phyloP scores from a whole-genome alignment of 2,797 vertebrate genomes.

The Melanotaenia pygmaea region DNA sequence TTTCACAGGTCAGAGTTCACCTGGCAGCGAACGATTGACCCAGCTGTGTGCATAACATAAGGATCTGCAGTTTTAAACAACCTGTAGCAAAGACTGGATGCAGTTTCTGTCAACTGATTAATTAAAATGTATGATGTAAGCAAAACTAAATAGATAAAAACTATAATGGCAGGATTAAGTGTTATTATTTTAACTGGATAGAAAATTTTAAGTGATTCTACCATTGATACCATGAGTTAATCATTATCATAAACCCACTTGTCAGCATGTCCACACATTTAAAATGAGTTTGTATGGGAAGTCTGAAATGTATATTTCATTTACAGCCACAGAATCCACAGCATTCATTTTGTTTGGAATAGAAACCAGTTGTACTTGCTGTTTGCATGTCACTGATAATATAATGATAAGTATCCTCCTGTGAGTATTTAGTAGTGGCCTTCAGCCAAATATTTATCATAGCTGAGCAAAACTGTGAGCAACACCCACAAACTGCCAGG shows the following conservation, averaged over 20 bases:
- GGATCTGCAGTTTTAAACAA: slow-evolving; percentile 8
- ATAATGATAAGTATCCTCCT: not conserved
- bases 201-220: not conserved
- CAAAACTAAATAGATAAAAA: slow-evolving; percentile 40
- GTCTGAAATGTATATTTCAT: not conserved
- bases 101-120: slow-evolving; percentile 34
- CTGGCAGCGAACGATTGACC: slow-evolving; percentile 56
- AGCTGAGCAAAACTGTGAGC: slow-evolving; percentile 15
- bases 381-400: not conserved
- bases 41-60: not conserved
- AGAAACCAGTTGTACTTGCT: not conserved
- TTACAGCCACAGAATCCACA: not conserved
- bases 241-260: not conserved
- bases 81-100: not conserved
- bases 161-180: slow-evolving; percentile 27
- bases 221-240: not conserved
- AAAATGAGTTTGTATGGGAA: not conserved
- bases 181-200: slow-evolving; percentile 28
- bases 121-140: slow-evolving; percentile 49
- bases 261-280: not conserved
- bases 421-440: not conserved
- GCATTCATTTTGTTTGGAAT: not conserved
- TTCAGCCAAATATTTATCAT: slow-evolving; percentile 3
- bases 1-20: slow-evolving; percentile 46
- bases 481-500: slow-evolving; percentile 18